Conservation (phyloP, 2,797 vertebrate genomes). For the Sebastes flavidus region DNA sequence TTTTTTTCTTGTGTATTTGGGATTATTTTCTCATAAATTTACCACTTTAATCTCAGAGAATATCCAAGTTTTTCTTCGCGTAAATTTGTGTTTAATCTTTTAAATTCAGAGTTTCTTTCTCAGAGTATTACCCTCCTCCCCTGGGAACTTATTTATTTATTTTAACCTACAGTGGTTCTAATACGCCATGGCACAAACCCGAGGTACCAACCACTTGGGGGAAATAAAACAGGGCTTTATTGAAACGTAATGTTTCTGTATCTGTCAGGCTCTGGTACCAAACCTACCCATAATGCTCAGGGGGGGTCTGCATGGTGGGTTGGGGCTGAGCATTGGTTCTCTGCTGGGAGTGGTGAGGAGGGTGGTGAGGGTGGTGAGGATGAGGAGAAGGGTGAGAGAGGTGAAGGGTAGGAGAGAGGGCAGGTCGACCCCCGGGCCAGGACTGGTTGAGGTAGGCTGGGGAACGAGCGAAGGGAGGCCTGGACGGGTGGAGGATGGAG, state of each 20-base stretch:
- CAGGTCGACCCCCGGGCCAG: slow-evolving; percentile 69
- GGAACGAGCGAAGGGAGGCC: slow-evolving; percentile 66
- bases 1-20: no score
- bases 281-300: slow-evolving; percentile 82
- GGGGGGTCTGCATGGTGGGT: slow-evolving; percentile 20
- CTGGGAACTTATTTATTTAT: no score
- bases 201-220: not conserved
- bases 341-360: not conserved
- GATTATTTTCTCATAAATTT: no score
- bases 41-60: no score
- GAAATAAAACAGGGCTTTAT: not conserved
- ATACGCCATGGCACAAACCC: no score
- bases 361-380: not conserved
- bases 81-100: no score
- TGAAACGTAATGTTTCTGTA: not conserved
- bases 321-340: slow-evolving; percentile 19
- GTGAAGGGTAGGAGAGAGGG: slow-evolving; percentile 70
- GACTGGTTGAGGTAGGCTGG: slow-evolving; percentile 72
- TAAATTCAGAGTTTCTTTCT: no score
- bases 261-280: slow-evolving; percentile 26
- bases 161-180: no score
- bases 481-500: slow-evolving; percentile 25
- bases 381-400: not conserved
- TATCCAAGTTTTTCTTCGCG: no score
- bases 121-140: no score